phyloP scores from a whole-genome alignment of 2,888 invertebrate species.

The Notodonta dromedarius region DNA sequence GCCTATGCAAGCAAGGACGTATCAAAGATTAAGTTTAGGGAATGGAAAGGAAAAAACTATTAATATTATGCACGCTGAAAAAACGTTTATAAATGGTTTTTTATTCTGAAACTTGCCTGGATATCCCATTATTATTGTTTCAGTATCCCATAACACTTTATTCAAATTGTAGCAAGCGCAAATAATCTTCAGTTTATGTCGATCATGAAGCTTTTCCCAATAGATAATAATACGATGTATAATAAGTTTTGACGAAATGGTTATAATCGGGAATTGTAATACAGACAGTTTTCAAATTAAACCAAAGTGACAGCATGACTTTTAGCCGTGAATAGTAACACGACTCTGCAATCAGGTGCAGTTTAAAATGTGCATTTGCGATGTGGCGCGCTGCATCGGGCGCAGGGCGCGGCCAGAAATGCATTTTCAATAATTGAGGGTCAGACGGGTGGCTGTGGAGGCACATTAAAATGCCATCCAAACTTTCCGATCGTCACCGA shows the following conservation, averaged over 20 bases:
- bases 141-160: too few species aligned
- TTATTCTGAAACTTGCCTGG: too few species aligned
- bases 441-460: constrained; percentile 77
- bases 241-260: constrained; percentile 23
- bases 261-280: constrained; percentile 51
- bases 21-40: too few species aligned
- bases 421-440: constrained; percentile 84
- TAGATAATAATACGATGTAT: not conserved
- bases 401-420: constrained; percentile 78
- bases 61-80: too few species aligned
- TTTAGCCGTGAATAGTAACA: constrained; percentile 76
- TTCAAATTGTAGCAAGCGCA: not conserved
- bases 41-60: too few species aligned
- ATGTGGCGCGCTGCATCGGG: constrained; percentile 66
- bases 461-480: constrained; percentile 73
- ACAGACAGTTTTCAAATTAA: constrained; percentile 61
- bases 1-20: too few species aligned
- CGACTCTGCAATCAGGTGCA: constrained; percentile 81
- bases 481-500: constrained; percentile 72
- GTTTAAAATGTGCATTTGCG: constrained; percentile 84
- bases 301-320: constrained; percentile 74
- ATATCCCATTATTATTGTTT: too few species aligned
- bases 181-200: not conserved
- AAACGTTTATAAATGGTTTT: too few species aligned
- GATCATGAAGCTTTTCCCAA: too few species aligned